A percentile compares a stretch with the other conserved stretches of the same genome.
Conservation (phyloP, 2,797 vertebrate genomes). For the Lepus oiostolus region DNA sequence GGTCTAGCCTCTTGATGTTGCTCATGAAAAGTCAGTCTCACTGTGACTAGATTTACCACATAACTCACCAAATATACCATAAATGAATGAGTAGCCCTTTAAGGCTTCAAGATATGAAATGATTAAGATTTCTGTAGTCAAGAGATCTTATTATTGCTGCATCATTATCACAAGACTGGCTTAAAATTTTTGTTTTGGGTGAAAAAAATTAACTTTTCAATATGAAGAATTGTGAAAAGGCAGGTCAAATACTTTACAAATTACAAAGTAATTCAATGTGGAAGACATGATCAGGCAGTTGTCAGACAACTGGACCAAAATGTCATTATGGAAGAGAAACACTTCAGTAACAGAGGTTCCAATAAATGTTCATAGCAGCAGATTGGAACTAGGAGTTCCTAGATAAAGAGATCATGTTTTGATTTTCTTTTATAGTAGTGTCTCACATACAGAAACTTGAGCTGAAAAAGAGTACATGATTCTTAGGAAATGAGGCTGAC, state of each 20-base stretch:
- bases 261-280: not conserved
- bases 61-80: not conserved
- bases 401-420: not conserved
- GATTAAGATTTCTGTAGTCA: constrained; percentile 49
- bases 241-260: not conserved
- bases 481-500: constrained; percentile 12
- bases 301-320: not conserved
- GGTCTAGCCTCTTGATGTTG: not conserved
- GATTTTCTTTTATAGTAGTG: not conserved
- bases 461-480: constrained; percentile 7
- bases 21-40: constrained; percentile 23
- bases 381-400: not conserved
- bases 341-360: not conserved
- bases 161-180: not conserved
- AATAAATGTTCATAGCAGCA: not conserved
- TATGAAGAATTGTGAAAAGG: not conserved
- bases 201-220: not conserved
- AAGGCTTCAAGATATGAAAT: constrained; percentile 53
- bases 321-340: constrained; percentile 18
- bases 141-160: not conserved
- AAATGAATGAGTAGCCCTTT: not conserved
- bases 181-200: not conserved
- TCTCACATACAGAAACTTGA: not conserved
- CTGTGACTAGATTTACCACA: not conserved
- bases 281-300: not conserved